Conservation (phyloP, 2,113 vertebrate species). For the Cygnus buccinator region DNA sequence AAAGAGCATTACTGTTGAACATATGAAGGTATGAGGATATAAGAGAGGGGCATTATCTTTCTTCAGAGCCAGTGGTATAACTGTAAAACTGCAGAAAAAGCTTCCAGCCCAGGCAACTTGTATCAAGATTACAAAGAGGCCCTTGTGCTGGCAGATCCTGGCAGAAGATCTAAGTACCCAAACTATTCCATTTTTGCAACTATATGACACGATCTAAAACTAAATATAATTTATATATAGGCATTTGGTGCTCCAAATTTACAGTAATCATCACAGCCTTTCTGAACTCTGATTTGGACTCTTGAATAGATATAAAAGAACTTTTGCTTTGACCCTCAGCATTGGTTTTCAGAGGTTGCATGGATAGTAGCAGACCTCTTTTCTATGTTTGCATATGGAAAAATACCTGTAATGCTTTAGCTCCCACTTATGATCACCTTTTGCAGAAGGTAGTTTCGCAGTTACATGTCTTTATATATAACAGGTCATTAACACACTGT, state of each 20-base stretch:
- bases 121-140: constrained; percentile 10
- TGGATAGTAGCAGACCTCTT: neutral
- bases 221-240: neutral
- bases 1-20: neutral
- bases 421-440: neutral
- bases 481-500: neutral
- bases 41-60: neutral
- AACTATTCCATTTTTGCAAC: neutral
- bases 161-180: neutral
- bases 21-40: neutral
- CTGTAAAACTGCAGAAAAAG: constrained; percentile 18
- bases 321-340: neutral
- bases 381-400: neutral
- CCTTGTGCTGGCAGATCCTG: constrained; percentile 30
- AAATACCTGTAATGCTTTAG: neutral
- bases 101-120: constrained; percentile 9
- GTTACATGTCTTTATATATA: neutral
- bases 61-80: neutral
- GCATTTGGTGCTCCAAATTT: neutral
- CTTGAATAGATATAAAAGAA: neutral
- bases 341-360: neutral
- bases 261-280: neutral
- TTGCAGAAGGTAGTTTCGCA: neutral
- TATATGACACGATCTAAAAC: neutral
- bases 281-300: neutral